Base-by-base conservation (phyloP, 2,888 invertebrate species). In the Rotaria magnacalcarata region DNA sequence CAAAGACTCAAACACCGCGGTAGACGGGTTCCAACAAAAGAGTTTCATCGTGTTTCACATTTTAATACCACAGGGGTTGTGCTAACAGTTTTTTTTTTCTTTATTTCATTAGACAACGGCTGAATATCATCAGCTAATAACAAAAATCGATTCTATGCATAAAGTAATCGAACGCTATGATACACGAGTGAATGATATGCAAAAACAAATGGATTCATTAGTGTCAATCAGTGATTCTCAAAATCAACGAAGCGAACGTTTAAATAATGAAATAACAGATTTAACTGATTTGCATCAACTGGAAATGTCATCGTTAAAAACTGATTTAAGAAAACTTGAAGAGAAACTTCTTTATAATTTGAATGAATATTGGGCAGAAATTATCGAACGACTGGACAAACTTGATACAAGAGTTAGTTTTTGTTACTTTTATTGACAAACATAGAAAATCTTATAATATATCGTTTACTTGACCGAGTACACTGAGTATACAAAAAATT, bases 271-370 rank as follows among this genome's bases (percentile, higher is more conserved):
- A 80, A 10, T 80, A 21, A 21, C 43, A 11, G 80, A 80, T 47
- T 80, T 80, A 47, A 80, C 80, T 11, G 47, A 43, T 21, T n/a
- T 80, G 24, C 80, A 80, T 80, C 80, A 80, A 80, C 4, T 14
- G 24, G 80, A 80, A 47, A 80, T 80, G 43, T 24, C 47, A n/a
- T 0, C 80, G 11, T n/a, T 80, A 5, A 80, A 47, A n/a, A 80
- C 3, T 11, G 80, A 80, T 80, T 43, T 47, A 24, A 80, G 19
- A 47, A 80, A 80, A n/a, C 6, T 80, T 0, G 80, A 80, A 47
- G 80, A 80, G 11, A 80, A 47, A 80, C 47, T 80, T 47, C 4
- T 80, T 10, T 80, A 80, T n/a, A 80, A 80, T n/a, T 80, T 80
- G 6, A 47, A 80, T 80, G 80, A 80, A 47, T 80, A 47, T 47